phyloP scores from a whole-genome alignment of 2,797 vertebrate species.

The Onychomys arenicola region DNA sequence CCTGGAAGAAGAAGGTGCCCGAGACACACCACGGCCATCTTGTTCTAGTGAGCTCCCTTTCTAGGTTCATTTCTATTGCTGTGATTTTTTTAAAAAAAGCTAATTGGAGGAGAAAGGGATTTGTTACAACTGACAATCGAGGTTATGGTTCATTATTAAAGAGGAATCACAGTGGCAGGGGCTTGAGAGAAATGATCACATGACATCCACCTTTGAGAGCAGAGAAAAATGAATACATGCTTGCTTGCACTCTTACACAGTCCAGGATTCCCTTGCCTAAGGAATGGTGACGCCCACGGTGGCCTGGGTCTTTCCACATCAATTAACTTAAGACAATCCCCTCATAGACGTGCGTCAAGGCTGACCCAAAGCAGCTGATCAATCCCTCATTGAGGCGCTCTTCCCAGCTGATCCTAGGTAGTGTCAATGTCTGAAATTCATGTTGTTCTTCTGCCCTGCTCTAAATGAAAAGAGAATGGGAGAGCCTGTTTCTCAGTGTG shows the following conservation, averaged over 20 bases:
- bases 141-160: background rate
- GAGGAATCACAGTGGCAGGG: background rate
- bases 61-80: background rate
- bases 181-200: background rate
- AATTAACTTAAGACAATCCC: background rate
- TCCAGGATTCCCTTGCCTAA: background rate
- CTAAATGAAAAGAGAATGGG: background rate
- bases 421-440: background rate
- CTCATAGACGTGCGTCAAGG: background rate
- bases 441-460: background rate
- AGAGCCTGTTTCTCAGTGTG: background rate
- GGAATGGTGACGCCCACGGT: background rate
- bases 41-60: background rate
- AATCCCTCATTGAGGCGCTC: too few species aligned
- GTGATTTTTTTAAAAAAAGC: background rate
- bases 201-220: background rate
- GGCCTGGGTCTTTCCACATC: background rate
- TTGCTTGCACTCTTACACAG: background rate
- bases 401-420: background rate
- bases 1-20: background rate
- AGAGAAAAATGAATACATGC: background rate
- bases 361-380: background rate
- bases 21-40: background rate
- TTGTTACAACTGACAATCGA: background rate
- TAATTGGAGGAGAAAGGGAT: background rate